These are phyloP conservation scores for Eristalis tenax DNA, from an alignment of 2,888 invertebrate species.

Conservation along the genomic window DNA sequence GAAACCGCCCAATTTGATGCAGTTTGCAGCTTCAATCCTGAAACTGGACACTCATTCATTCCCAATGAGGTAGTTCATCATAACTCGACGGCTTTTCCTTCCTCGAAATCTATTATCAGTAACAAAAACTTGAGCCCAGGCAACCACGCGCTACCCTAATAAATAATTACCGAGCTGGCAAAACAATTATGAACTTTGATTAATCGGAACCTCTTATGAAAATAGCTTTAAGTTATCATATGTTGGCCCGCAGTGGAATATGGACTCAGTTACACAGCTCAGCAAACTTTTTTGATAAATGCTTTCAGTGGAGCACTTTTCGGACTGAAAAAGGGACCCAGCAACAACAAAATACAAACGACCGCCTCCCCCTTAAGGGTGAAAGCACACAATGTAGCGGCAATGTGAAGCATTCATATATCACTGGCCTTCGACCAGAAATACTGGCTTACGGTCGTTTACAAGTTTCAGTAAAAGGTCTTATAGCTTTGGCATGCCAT, in stretches of 20 bases:
- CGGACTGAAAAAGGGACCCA: background rate
- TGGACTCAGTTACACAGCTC: background rate
- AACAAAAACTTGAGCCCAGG: background rate
- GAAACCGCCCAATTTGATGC: too few species aligned
- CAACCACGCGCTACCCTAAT: background rate
- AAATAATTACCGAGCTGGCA: background rate
- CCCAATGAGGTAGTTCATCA: too few species aligned
- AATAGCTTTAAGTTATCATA: background rate
- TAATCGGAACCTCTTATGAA: background rate
- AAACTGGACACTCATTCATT: too few species aligned
- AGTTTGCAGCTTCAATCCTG: too few species aligned
- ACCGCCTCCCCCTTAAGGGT: background rate
- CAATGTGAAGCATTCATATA: slow-evolving; percentile 4
- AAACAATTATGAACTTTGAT: background rate
- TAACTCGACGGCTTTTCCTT: too few species aligned
- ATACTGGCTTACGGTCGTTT: slow-evolving; percentile 28
- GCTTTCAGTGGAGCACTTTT: background rate
- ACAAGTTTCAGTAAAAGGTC: slow-evolving; percentile 41
- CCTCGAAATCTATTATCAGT: too few species aligned
- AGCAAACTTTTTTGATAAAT: slow-evolving; percentile 19
- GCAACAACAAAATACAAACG: background rate
- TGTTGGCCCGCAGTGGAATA: background rate
- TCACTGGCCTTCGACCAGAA: slow-evolving; percentile 21
- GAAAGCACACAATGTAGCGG: slow-evolving; percentile 1
- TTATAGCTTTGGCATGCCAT: slow-evolving; percentile 8